These are phyloP conservation scores for Crematogaster levior DNA, from an alignment of 2,888 invertebrate species.

Conservation along the genomic window DNA sequence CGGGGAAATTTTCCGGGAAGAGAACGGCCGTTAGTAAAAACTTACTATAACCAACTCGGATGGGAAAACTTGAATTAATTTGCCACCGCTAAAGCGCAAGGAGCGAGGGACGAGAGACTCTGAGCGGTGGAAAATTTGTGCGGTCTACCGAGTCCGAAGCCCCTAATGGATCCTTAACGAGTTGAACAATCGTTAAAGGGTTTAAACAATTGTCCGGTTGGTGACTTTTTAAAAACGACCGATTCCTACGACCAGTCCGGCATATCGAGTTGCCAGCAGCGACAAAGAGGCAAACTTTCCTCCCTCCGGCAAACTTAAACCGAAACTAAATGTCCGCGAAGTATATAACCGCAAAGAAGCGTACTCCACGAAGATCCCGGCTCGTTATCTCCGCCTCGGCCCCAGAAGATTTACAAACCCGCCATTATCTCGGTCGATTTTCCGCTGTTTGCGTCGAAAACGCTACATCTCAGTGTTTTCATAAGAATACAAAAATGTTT, in stretches of 20 bases:
- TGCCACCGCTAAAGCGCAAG: slow-evolving; percentile 58
- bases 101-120: slow-evolving; percentile 18
- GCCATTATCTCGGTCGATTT: slow-evolving; percentile 54
- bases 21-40: slow-evolving; percentile 52
- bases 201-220: slow-evolving; percentile 76
- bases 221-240: slow-evolving; percentile 63
- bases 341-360: slow-evolving; percentile 50
- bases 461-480: background rate
- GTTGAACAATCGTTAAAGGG: slow-evolving; percentile 83
- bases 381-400: slow-evolving; percentile 62
- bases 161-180: slow-evolving; percentile 81
- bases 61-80: slow-evolving; percentile 66
- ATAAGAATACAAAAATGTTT: background rate
- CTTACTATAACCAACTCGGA: slow-evolving; percentile 50
- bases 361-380: slow-evolving; percentile 47
- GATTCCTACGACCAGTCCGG: slow-evolving; percentile 55
- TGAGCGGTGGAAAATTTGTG: slow-evolving; percentile 68
- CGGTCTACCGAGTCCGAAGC: slow-evolving; percentile 66
- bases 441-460: slow-evolving; percentile 18
- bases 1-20: slow-evolving; percentile 40
- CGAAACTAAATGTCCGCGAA: slow-evolving; percentile 63
- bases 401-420: slow-evolving; percentile 56
- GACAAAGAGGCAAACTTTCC: slow-evolving; percentile 37
- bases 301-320: slow-evolving; percentile 61
- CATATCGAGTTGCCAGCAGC: slow-evolving; percentile 29